Evolutionary conservation across 35 echinoderm and acorn worm genomes (phyloP).

Genomic region (Amphiura filiformis): DNA sequence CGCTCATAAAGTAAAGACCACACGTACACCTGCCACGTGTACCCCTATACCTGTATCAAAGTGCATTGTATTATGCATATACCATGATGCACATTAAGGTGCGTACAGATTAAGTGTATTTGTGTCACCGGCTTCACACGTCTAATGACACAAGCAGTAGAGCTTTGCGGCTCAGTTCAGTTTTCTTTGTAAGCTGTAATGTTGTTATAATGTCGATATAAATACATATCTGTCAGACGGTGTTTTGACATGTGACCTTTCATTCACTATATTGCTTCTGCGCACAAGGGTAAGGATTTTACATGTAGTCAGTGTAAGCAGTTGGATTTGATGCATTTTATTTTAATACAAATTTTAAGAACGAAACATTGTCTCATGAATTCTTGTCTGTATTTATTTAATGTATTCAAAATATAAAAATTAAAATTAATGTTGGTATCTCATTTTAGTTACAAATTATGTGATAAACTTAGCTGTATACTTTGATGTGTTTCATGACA

Average conservation of each 20-base stretch:
- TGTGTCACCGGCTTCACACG: background rate
- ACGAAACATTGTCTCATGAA: too few relatives aligned
- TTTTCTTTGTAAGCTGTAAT: slow-evolving; percentile 9
- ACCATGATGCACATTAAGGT: background rate
- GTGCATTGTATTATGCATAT: background rate
- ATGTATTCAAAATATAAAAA: too few relatives aligned
- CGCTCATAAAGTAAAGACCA: background rate
- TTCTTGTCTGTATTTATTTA: too few relatives aligned
- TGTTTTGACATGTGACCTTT: background rate
- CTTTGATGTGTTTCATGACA: too few relatives aligned
- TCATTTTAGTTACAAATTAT: too few relatives aligned
- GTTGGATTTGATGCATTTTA: too few relatives aligned
- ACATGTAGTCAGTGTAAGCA: too few relatives aligned
- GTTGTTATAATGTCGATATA: slow-evolving; percentile 11
- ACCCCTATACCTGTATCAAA: background rate
- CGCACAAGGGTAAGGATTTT: too few relatives aligned
- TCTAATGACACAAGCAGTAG: background rate
- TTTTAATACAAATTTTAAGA: too few relatives aligned
- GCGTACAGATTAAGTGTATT: background rate
- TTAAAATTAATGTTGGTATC: too few relatives aligned
- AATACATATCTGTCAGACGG: background rate
- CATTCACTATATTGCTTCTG: background rate
- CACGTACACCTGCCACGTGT: background rate
- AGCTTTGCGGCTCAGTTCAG: background rate
- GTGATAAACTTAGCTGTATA: too few relatives aligned